Evolutionary conservation across 2,113 vertebrate genomes (phyloP).

Genomic region (Salminus brasiliensis): DNA sequence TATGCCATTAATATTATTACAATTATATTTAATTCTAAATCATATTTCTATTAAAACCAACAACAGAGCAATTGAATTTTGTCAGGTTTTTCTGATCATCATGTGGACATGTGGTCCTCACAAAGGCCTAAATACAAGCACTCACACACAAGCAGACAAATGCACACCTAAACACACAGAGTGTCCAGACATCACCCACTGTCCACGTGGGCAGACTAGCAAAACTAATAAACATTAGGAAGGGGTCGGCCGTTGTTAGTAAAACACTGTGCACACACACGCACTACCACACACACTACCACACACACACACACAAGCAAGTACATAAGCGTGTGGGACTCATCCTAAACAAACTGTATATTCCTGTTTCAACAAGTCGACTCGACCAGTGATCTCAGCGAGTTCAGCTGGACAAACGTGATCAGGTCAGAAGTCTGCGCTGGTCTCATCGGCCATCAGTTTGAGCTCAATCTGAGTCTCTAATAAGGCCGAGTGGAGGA

Average conservation of each 20-base stretch:
- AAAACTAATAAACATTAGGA: constrained; percentile 44
- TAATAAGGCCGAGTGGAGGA: neutral
- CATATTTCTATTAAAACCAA: too few relatives aligned
- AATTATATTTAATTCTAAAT: too few relatives aligned
- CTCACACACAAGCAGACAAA: constrained; percentile 27
- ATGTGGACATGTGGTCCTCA: neutral
- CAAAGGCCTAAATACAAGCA: constrained; percentile 1
- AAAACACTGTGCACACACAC: constrained; percentile 4
- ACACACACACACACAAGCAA: constrained; percentile 11
- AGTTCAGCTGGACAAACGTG: too few relatives aligned
- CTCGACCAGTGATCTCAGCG: neutral
- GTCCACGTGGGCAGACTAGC: constrained; percentile 17
- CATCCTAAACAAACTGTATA: neutral
- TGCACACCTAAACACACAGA: neutral
- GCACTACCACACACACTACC: neutral
- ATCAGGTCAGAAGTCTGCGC: too few relatives aligned
- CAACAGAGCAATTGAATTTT: neutral
- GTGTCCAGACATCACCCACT: constrained; percentile 39
- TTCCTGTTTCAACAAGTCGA: neutral
- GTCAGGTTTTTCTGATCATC: neutral
- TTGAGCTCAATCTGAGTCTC: too few relatives aligned
- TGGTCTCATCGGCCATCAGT: too few relatives aligned
- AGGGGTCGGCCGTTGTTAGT: constrained; percentile 8
- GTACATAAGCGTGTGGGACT: neutral
- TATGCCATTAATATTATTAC: too few relatives aligned